Evolutionary conservation across 1,140 invertebrate genomes (phyloP), one percentile per base, ranked within the genome.

Genomic region (Listronotus oregonensis): DNA sequence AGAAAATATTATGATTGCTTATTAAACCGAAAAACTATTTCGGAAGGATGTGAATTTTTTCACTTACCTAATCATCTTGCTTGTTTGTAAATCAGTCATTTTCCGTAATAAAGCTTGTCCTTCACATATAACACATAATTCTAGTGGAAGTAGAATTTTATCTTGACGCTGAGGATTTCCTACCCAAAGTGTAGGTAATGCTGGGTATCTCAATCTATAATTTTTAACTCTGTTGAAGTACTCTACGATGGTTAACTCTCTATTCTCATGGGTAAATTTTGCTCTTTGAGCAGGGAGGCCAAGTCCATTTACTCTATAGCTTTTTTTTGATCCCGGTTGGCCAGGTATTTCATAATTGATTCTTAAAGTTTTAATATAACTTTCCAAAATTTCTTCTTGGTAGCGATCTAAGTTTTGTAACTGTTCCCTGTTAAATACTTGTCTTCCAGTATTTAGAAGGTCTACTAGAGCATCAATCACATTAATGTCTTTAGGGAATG

Each of bases 161-260:
- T 66, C 52, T 18, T 58, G 12, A 39, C 82, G 84, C 0, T 80
- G 68, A 21, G 65, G 71, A 0, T 80, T 80, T 0, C 88, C 88
- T 3, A 88, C 86, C 76, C 82, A 84, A 9, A 92, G 47, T 64
- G 84, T 86, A 4, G 85, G 88, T 1, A 89, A 68, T 7, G 85
- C 21, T 0, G 86, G 85, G 71, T 80, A 84, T 15, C 44, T 57
- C 6, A 91, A 81, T 59, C 7, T 71, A 68, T 80, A 82, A 0
- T 66, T 69, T 67, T 85, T 85, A 0, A 64, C 54, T 0, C 49
- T 10, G 6, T 5, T 34, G 27, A 80, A 90, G 69, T 89, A 89
- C 8, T 80, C 27, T 11, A 75, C 64, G 4, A 89, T 78, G 0
- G 83, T 83, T 0, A 80, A 80, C 21, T 37, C 27, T 51, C 42